Evolutionary conservation across 2,888 invertebrate genomes (phyloP).

Genomic region (Gibbula magus): DNA sequence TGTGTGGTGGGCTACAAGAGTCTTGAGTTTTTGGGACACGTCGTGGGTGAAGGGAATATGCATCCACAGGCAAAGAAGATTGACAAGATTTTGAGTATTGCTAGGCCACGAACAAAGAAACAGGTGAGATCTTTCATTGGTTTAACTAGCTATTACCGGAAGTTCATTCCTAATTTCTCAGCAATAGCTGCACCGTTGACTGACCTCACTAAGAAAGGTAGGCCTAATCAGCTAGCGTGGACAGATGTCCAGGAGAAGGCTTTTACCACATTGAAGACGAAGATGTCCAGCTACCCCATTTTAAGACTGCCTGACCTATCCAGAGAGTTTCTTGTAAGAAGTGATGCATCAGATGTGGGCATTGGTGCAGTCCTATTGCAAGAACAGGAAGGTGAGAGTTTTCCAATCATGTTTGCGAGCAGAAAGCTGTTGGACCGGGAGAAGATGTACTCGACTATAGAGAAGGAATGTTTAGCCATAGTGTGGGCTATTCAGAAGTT

Average conservation of each 20-base stretch:
- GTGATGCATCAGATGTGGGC: constrained; percentile 47
- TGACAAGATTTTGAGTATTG: background rate
- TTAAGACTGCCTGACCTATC: constrained; percentile 40
- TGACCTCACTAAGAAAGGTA: constrained; percentile 34
- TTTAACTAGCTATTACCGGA: constrained; percentile 24
- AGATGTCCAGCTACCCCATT: constrained; percentile 30
- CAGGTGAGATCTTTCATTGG: constrained; percentile 26
- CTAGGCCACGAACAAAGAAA: constrained; percentile 17
- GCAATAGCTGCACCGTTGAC: constrained; percentile 41
- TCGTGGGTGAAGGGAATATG: background rate
- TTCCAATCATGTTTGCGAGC: constrained; percentile 49
- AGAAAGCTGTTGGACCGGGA: constrained; percentile 43
- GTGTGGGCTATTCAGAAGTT: background rate
- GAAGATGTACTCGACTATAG: background rate
- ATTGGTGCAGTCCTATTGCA: constrained; percentile 51
- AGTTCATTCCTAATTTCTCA: constrained; percentile 29
- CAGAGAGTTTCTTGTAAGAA: constrained; percentile 36
- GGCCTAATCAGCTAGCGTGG: constrained; percentile 38
- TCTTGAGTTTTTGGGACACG: constrained; percentile 27
- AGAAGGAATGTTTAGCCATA: background rate
- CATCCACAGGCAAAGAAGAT: background rate
- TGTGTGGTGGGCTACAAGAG: constrained; percentile 14
- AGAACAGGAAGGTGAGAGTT: constrained; percentile 21
- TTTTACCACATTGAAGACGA: constrained; percentile 31
- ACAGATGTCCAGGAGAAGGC: background rate